Evolutionary conservation across 1,140 invertebrate genomes (phyloP), one percentile per base, ranked within the genome.

Genomic region (Macrostomum lignano): DNA sequence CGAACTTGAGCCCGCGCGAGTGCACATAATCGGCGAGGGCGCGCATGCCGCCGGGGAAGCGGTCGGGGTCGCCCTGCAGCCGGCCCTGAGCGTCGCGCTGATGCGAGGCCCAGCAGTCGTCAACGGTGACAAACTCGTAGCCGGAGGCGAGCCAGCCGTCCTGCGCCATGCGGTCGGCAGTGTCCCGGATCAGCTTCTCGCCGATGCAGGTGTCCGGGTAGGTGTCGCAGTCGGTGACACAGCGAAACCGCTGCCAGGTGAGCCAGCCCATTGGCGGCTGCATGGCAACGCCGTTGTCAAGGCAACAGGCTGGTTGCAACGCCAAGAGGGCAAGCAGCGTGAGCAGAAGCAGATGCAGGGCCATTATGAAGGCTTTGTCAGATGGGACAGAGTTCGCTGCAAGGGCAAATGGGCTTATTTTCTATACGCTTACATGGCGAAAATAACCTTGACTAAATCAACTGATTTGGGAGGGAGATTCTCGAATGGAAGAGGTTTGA

Each of bases 41-140:
- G 56, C 73, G 75, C 52, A 91, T 86, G 41, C 82, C 82, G 51
- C 69, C 72, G 2, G 81, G 81, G 58, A 93, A 93, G 40, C 82
- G 54, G 36, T 68, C 63, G 28, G 70, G 65, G 54, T 91, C 81
- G 6, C 82, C 66, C 36, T 76, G 68, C n/a, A 93, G 64, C 39
- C 68, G 64, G 13, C 77, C 75, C 40, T 65, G 53, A 7, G 61
- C 48, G 46, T 71, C 70, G 26, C 82, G 59, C 35, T 73, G 66
- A 42, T 72, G 70, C 40, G 75, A 73, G 35, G 78, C 56, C 81
- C 81, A 93, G 54, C 82, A 93, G 55, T 93, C 82, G 40, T 93
- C 82, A 33, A 93, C 70, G 49, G 79, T 86, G 33, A 88, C 69
- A 48, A 81, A 81, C 47, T 82, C 70, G 56, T 88, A 93, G 15